These are phyloP conservation scores for Macrotis lagotis DNA, from an alignment of 2,113 vertebrate species.

Conservation along the genomic window DNA sequence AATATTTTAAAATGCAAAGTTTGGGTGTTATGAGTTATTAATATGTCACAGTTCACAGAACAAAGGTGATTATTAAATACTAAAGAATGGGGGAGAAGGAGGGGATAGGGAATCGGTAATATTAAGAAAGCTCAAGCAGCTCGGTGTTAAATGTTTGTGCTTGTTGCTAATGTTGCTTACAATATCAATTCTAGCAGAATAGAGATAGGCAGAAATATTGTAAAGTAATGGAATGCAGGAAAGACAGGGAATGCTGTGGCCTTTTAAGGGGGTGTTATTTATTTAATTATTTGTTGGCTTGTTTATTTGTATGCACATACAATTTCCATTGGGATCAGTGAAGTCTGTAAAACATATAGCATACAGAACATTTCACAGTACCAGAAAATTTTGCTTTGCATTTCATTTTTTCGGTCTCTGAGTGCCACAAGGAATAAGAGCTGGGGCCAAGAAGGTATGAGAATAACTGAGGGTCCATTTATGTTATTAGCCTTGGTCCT, in stretches of 20 bases:
- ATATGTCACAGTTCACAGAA: not conserved
- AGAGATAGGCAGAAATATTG: not conserved
- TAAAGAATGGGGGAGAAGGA: not conserved
- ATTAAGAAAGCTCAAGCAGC: not conserved
- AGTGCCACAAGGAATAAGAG: not conserved
- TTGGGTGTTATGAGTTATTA: not conserved
- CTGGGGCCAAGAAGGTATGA: not conserved
- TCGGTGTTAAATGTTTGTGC: not conserved
- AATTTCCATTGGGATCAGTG: not conserved
- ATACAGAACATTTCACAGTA: not conserved
- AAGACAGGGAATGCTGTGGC: not conserved
- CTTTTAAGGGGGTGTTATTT: too few species aligned
- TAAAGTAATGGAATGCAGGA: not conserved
- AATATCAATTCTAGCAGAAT: not conserved
- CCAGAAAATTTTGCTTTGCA: not conserved
- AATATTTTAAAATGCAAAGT: constrained; percentile 33
- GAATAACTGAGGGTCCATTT: not conserved
- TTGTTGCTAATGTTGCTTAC: not conserved
- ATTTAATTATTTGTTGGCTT: too few species aligned
- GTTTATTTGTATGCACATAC: too few species aligned
- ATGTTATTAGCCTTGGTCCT: not conserved
- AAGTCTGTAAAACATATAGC: not conserved
- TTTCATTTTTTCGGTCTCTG: not conserved
- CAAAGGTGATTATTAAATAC: not conserved
- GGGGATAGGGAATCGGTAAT: not conserved